Conservation (phyloP, 2,113 vertebrate genomes). For the Australoheros scitulus region DNA sequence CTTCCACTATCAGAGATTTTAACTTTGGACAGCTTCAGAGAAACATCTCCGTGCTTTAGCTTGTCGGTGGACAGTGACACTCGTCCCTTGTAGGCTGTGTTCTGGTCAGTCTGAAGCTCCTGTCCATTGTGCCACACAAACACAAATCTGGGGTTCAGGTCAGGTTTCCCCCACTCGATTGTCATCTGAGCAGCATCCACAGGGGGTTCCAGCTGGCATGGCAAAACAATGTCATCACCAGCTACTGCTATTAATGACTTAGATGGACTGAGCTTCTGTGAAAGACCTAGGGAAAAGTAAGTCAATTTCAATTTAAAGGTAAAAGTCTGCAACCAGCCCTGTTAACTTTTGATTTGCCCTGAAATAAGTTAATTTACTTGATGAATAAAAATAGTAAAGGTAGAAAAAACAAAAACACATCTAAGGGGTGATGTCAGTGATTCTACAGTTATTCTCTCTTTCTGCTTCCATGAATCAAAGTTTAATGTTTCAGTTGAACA, state of each 20-base stretch:
- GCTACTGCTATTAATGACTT: neutral
- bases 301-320: rapidly evolving
- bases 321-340: neutral
- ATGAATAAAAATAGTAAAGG: neutral
- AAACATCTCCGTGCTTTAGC: constrained; percentile 7
- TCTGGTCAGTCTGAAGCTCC: neutral
- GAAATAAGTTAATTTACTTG: neutral
- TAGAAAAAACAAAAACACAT: no score
- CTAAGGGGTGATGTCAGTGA: rapidly evolving
- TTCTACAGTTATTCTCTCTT: rapidly evolving
- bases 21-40: constrained; percentile 13
- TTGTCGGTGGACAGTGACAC: rapidly evolving
- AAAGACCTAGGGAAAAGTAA: neutral
- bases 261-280: rapidly evolving
- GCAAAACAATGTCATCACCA: neutral
- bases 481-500: neutral
- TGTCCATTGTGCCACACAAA: neutral
- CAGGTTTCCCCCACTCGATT: neutral
- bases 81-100: neutral
- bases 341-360: neutral
- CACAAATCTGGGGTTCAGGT: neutral
- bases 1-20: constrained; percentile 14
- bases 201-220: neutral
- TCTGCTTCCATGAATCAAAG: rapidly evolving
- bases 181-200: neutral